Conservation (phyloP, 2,797 vertebrate genomes). For the Enteromius argenteus region DNA sequence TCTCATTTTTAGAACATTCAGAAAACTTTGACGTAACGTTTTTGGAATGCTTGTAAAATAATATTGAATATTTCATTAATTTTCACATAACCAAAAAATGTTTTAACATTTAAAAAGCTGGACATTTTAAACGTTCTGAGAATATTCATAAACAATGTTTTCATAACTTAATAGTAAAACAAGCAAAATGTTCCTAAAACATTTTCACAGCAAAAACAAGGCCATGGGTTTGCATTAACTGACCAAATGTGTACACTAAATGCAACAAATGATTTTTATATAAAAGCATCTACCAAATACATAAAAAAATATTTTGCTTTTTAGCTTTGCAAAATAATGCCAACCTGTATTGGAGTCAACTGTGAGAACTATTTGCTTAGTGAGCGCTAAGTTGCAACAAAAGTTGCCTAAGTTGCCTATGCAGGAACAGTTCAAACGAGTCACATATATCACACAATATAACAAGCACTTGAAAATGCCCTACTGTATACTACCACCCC, state of each 20-base stretch:
- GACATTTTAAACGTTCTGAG: not conserved
- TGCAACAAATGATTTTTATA: not conserved
- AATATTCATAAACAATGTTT: not conserved
- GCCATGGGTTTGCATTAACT: not conserved
- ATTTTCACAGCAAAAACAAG: not conserved
- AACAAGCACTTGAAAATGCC: conserved; percentile 21
- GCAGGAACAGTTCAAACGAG: conserved; percentile 1
- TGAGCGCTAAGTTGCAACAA: not conserved
- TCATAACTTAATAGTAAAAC: too few species aligned
- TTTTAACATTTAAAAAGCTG: not conserved
- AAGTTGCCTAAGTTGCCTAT: not conserved
- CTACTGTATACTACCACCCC: not conserved
- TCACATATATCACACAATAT: conserved; percentile 23
- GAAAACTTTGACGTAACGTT: not conserved
- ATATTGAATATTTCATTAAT: not conserved
- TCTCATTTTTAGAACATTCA: not conserved
- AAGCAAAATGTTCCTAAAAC: too few species aligned
- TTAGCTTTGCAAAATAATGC: not conserved
- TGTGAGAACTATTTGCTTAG: not conserved
- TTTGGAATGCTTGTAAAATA: not conserved
- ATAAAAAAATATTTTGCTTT: not conserved
- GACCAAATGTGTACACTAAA: not conserved
- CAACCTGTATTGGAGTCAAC: not conserved
- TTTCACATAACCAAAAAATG: too few species aligned
- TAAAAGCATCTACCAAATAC: not conserved